These are phyloP conservation scores for Pyrocoelia pectoralis DNA, from an alignment of 2,888 invertebrate genomes.

Conservation along the genomic window DNA sequence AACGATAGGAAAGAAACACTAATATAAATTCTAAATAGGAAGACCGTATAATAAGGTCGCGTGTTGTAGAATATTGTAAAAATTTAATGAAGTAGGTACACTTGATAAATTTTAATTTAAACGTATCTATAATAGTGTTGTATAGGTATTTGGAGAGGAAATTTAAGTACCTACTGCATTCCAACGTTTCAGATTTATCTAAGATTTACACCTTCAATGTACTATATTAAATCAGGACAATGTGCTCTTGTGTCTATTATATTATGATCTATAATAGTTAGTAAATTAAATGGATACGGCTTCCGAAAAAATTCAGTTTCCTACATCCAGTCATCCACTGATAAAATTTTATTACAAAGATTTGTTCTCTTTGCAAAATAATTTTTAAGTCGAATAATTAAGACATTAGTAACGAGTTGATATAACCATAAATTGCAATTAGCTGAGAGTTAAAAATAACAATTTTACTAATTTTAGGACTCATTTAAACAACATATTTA, in stretches of 20 bases:
- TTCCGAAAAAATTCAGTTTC: slow-evolving; percentile 1
- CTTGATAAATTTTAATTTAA: neutral
- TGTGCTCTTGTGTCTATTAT: neutral
- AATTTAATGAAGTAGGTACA: neutral
- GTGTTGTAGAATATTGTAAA: neutral
- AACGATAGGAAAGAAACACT: neutral
- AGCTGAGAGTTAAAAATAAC: too few relatives aligned
- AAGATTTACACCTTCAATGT: too few relatives aligned
- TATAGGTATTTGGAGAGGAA: too few relatives aligned
- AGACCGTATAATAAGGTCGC: neutral
- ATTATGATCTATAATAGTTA: too few relatives aligned
- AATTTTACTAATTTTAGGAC: too few relatives aligned
- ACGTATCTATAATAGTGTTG: too few relatives aligned
- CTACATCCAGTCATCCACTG: neutral
- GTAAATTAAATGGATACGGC: neutral
- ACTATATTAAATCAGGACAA: too few relatives aligned
- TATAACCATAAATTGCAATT: too few relatives aligned
- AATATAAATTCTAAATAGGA: neutral
- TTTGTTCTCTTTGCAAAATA: neutral
- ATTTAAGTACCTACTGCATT: neutral
- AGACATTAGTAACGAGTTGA: neutral
- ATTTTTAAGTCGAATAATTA: neutral
- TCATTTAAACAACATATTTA: too few relatives aligned
- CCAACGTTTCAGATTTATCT: neutral
- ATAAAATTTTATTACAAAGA: neutral